phyloP scores from a whole-genome alignment of 2,888 invertebrate genomes.

The Penaeus monodon region DNA sequence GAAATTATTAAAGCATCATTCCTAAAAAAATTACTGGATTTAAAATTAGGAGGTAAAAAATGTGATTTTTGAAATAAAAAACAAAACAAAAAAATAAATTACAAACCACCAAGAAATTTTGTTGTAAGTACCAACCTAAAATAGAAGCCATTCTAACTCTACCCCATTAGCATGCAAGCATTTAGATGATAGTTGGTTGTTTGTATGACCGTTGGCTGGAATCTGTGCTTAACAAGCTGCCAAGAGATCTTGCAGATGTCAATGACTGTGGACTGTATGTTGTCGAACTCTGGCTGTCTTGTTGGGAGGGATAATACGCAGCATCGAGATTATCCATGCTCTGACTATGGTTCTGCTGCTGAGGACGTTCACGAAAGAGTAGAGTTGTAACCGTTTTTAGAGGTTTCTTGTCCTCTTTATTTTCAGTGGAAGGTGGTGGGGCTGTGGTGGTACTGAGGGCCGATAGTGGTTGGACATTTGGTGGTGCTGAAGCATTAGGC shows the following conservation, averaged over 20 bases:
- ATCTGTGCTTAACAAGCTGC: constrained; percentile 28
- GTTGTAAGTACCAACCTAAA: background rate
- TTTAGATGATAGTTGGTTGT: constrained; percentile 46
- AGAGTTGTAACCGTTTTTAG: constrained; percentile 12
- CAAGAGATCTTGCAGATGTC: constrained; percentile 38
- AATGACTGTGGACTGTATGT: background rate
- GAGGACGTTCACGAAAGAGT: background rate
- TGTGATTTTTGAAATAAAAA: no score
- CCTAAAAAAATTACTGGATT: no score
- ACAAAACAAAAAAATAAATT: no score
- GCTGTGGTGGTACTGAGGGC: background rate
- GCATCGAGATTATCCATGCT: constrained; percentile 35
- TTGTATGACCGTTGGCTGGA: constrained; percentile 29
- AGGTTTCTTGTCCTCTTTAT: background rate
- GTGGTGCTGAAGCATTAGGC: background rate
- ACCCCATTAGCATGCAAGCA: constrained; percentile 36
- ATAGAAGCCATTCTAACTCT: constrained; percentile 14
- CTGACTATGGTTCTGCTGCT: constrained; percentile 15
- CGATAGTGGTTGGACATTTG: background rate
- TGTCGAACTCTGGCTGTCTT: background rate
- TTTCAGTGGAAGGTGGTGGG: background rate
- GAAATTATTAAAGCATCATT: no score
- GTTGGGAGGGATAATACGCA: background rate
- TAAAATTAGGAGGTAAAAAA: no score
- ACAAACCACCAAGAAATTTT: no score